Conservation (phyloP, 2,888 invertebrate genomes). For the Andrena dorsata region DNA sequence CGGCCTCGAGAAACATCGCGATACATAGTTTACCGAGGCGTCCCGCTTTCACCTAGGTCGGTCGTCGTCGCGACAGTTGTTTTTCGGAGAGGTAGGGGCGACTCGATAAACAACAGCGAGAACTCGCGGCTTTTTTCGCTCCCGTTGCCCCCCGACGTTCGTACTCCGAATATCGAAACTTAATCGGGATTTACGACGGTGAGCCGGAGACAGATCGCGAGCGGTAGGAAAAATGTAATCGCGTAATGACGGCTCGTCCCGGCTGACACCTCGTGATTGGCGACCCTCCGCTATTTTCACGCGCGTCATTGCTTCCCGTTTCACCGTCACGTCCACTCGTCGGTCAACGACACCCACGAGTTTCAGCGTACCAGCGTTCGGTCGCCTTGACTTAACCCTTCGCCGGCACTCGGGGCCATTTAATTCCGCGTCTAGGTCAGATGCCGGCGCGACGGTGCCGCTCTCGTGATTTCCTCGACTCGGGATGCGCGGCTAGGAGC, state of each 20-base stretch:
- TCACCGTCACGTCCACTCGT: slow-evolving; percentile 33
- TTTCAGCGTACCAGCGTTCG: slow-evolving; percentile 3
- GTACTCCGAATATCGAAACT: slow-evolving; percentile 72
- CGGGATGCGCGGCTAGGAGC: slow-evolving; percentile 5
- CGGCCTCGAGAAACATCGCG: not conserved
- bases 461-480: not conserved
- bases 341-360: slow-evolving; percentile 39
- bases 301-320: slow-evolving; percentile 33
- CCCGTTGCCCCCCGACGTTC: slow-evolving; percentile 12
- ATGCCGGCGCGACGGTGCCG: no score
- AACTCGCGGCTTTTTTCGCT: slow-evolving; percentile 21
- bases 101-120: slow-evolving; percentile 45
- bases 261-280: slow-evolving; percentile 71
- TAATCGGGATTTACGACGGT: slow-evolving; percentile 72
- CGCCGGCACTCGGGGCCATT: not conserved
- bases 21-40: not conserved
- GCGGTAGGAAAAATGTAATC: slow-evolving; percentile 77
- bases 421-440: not conserved
- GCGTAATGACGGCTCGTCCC: slow-evolving; percentile 78
- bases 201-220: slow-evolving; percentile 75
- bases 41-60: not conserved
- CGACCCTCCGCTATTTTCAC: slow-evolving; percentile 67
- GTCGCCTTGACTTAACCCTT: not conserved
- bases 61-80: slow-evolving; percentile 29
- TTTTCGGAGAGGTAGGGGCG: not conserved